Evolutionary conservation across 2,888 invertebrate genomes (phyloP), one percentile per base, ranked within the genome.

Genomic region (Hartigia nigra): DNA sequence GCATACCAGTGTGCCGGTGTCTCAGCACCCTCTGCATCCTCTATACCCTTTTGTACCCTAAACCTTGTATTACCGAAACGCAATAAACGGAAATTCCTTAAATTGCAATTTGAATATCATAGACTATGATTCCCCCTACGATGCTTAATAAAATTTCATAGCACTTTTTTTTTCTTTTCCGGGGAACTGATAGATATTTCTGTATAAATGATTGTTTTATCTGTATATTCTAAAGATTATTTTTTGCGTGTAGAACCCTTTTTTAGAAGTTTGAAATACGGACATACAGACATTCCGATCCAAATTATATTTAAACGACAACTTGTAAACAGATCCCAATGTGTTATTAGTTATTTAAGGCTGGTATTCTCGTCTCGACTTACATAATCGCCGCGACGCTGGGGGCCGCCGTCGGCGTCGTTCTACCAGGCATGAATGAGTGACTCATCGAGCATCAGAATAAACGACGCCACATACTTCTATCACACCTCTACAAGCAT

Each of bases 381-480:
- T 89, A 85, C 87, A 83, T 86, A 89, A 89, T 83, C 83, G 83
- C 82, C 55, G 81, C 82, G 83, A 85, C 85, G 87, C 86, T 85
- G 82, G 86, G 84, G 84, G 84, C 81, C 82, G 80, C 81, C 82
- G 76, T 80, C 55, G 55, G 55, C 55, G 55, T 55, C 55, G 55
- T 78, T 80, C 81, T 82, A 79, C 83, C 83, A 82, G 84, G 85
- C 85, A 87, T 87, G 87, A 88, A 87, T 87, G 87, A 86, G 85
- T 87, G 87, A 87, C 82, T 87, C 87, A 87, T 82, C 55, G 55
- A 23, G 23, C 55, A 55, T 55, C 55, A 23, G 55, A 55, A 55
- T 23, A 55, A 55, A 55, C 55, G 55, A 23, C 55, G 55, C 55
- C 55, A 14, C 23, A 55, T 23, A 55, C 55, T 55, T 55, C 55